Percentiles rank a stretch among this genome's conserved stretches.
These are phyloP conservation scores for Lysiphlebus fabarum DNA, from an alignment of 1,140 invertebrate species.

Conservation along the genomic window DNA sequence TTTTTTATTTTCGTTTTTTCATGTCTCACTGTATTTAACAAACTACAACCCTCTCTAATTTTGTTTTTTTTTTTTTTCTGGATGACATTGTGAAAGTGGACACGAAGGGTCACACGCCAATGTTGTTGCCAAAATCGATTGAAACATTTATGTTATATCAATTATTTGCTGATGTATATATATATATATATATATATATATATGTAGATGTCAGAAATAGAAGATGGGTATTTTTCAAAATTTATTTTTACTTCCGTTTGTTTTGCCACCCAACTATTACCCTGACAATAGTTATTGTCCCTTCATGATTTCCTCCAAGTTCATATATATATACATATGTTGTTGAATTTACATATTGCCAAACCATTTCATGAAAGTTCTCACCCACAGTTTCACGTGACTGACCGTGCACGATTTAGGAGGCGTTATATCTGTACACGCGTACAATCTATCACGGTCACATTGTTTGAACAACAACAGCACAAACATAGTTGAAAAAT, in stretches of 20 bases:
- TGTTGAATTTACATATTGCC: too few relatives aligned
- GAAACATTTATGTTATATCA: constrained; percentile 9
- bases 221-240: constrained; percentile 14
- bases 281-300: constrained; percentile 27
- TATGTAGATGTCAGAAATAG: neutral
- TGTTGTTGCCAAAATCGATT: constrained; percentile 14
- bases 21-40: too few relatives aligned
- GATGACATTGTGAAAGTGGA: neutral
- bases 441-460: too few relatives aligned
- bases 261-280: constrained; percentile 8
- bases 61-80: too few relatives aligned
- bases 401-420: too few relatives aligned
- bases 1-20: too few relatives aligned
- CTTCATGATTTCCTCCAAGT: neutral
- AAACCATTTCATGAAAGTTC: too few relatives aligned
- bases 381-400: too few relatives aligned
- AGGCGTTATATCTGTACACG: too few relatives aligned
- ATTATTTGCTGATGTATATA: constrained; percentile 19
- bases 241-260: constrained; percentile 22
- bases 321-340: neutral
- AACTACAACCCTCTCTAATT: too few relatives aligned
- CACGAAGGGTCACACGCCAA: neutral
- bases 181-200: constrained; percentile 12
- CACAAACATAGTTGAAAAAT: too few relatives aligned
- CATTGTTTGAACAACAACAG: too few relatives aligned